A percentile compares a stretch with the other conserved stretches of the same genome.
phyloP scores from a whole-genome alignment of 2,888 invertebrate species.

The Epinotia demarniana region DNA sequence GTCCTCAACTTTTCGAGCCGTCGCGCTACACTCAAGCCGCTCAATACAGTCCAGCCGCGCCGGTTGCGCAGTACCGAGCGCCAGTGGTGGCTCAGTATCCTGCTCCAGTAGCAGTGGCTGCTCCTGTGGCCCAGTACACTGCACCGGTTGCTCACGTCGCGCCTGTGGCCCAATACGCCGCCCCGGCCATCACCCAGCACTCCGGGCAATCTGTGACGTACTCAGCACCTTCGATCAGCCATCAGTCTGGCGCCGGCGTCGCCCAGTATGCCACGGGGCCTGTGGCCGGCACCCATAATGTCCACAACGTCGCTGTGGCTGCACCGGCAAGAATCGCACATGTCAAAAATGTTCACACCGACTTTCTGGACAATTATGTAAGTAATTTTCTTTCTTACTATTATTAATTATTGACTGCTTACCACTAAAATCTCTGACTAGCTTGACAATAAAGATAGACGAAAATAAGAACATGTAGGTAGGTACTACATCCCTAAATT shows the following conservation, averaged over 20 bases:
- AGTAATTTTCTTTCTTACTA: conserved; percentile 56
- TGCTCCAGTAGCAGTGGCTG: conserved; percentile 47
- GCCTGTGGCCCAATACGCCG: conserved; percentile 50
- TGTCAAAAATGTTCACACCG: conserved; percentile 84
- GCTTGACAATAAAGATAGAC: background rate
- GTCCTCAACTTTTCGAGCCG: conserved; percentile 54
- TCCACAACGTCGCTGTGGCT: conserved; percentile 49
- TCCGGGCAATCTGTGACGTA: conserved; percentile 34
- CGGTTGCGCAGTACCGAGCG: conserved; percentile 49
- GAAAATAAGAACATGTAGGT: background rate
- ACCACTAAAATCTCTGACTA: background rate
- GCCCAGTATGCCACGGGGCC: conserved; percentile 47
- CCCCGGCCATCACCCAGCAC: conserved; percentile 45
- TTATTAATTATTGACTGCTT: no score
- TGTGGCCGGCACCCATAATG: conserved; percentile 48
- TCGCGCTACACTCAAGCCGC: conserved; percentile 51
- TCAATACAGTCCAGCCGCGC: conserved; percentile 55
- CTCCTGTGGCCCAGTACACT: conserved; percentile 48
- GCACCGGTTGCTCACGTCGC: conserved; percentile 51
- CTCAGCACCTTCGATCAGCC: conserved; percentile 36
- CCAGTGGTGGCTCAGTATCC: conserved; percentile 52
- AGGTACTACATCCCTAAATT: no score
- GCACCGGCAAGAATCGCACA: conserved; percentile 53
- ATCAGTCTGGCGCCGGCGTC: conserved; percentile 44
- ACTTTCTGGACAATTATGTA: conserved; percentile 87